phyloP scores from a whole-genome alignment of 2,113 vertebrate genomes.

The Caranx ignobilis region DNA sequence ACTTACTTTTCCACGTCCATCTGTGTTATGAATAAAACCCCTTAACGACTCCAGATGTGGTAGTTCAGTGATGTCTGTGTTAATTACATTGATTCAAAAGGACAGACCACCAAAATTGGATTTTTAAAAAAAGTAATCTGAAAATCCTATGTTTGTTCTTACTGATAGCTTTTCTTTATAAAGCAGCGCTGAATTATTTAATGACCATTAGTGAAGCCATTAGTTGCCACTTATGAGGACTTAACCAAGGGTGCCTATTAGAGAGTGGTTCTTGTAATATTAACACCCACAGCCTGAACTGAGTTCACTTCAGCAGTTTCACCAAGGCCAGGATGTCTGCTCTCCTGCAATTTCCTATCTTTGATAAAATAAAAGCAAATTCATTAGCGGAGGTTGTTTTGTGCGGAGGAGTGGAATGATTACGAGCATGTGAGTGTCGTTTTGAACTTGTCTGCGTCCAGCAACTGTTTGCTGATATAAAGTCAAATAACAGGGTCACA shows the following conservation, averaged over 20 bases:
- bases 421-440: not conserved
- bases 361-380: slow-evolving; percentile 17
- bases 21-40: too few relatives aligned
- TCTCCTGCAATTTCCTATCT: not conserved
- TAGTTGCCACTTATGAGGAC: not conserved
- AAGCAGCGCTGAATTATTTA: not conserved
- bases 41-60: not conserved
- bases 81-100: not conserved
- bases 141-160: not conserved
- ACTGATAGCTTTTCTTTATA: not conserved
- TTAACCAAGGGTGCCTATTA: not conserved
- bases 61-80: not conserved
- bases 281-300: not conserved
- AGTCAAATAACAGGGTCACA: not conserved
- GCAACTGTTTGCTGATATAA: not conserved
- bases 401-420: not conserved
- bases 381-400: not conserved
- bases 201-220: not conserved
- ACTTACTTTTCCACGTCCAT: not conserved
- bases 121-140: not conserved
- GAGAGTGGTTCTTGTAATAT: not conserved
- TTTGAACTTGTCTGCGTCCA: not conserved
- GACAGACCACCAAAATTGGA: not conserved
- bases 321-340: not conserved
- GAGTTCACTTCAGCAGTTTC: not conserved